phyloP scores from a whole-genome alignment of 2,797 vertebrate genomes.

The Phalloptychus januarius region DNA sequence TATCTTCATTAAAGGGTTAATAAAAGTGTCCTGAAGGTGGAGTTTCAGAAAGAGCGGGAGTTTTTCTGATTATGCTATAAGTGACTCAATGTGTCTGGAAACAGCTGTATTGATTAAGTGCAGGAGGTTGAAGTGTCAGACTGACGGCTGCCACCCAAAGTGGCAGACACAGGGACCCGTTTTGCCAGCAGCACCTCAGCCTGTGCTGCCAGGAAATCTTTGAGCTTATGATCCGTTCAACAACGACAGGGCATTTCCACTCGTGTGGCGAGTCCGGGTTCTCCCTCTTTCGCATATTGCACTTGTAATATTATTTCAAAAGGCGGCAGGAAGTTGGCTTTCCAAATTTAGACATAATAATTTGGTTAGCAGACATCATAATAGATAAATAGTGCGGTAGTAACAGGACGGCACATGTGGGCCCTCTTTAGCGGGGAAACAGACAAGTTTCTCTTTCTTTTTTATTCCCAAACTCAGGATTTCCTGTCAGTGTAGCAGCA shows the following conservation, averaged over 20 bases:
- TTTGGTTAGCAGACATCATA: background rate
- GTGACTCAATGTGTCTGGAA: too few species aligned
- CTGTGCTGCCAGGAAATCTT: background rate
- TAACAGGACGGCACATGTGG: background rate
- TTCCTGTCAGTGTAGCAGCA: conserved; percentile 4
- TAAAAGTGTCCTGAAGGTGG: too few species aligned
- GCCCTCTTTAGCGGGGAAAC: background rate
- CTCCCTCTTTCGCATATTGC: background rate
- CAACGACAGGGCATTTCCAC: background rate
- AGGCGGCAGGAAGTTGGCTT: background rate
- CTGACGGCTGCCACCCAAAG: background rate
- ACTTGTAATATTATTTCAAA: background rate
- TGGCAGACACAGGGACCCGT: background rate
- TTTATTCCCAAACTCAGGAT: background rate
- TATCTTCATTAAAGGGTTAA: too few species aligned
- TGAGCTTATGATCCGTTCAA: background rate
- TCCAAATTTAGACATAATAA: background rate
- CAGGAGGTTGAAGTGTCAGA: background rate
- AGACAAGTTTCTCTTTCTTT: background rate
- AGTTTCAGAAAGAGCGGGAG: too few species aligned
- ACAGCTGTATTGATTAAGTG: background rate
- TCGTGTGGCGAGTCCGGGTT: background rate
- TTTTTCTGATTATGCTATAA: too few species aligned
- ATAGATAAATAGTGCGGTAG: background rate
- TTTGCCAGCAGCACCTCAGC: background rate